A percentile compares a stretch with the other conserved stretches of the same genome.
Conservation (phyloP, 2,888 invertebrate species). For the Erebia epiphron region DNA sequence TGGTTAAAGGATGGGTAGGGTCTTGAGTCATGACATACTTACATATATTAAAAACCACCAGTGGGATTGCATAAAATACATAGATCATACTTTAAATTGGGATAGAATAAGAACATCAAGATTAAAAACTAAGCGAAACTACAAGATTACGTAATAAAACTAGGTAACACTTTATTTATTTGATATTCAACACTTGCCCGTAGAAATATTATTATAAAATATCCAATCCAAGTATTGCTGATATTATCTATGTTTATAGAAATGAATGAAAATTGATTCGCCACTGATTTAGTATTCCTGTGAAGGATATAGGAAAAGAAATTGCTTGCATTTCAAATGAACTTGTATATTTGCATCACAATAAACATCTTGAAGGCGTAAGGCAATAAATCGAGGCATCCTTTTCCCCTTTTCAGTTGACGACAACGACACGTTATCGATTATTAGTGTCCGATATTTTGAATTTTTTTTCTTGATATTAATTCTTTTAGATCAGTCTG, state of each 20-base stretch:
- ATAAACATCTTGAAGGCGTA: slow-evolving; percentile 41
- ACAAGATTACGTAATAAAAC: no score
- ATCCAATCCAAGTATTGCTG: slow-evolving; percentile 22
- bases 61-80: no score
- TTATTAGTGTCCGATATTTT: not conserved
- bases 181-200: not conserved
- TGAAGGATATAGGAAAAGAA: slow-evolving; percentile 45
- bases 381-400: slow-evolving; percentile 52
- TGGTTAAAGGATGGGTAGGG: no score
- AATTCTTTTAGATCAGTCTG: not conserved
- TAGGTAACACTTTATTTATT: not conserved
- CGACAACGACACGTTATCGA: slow-evolving; percentile 7
- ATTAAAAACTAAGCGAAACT: no score
- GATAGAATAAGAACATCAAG: no score
- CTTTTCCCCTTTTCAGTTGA: slow-evolving; percentile 40
- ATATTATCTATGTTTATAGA: slow-evolving; percentile 39
- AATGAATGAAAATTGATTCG: slow-evolving; percentile 39
- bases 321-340: slow-evolving; percentile 45
- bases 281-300: slow-evolving; percentile 42
- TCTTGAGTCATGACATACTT: no score
- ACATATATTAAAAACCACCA: no score
- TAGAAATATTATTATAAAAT: slow-evolving; percentile 12
- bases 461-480: not conserved
- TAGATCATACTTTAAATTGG: no score
- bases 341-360: slow-evolving; percentile 44